Conservation (phyloP, 1,140 invertebrate species). For the Drosophila rufa region DNA sequence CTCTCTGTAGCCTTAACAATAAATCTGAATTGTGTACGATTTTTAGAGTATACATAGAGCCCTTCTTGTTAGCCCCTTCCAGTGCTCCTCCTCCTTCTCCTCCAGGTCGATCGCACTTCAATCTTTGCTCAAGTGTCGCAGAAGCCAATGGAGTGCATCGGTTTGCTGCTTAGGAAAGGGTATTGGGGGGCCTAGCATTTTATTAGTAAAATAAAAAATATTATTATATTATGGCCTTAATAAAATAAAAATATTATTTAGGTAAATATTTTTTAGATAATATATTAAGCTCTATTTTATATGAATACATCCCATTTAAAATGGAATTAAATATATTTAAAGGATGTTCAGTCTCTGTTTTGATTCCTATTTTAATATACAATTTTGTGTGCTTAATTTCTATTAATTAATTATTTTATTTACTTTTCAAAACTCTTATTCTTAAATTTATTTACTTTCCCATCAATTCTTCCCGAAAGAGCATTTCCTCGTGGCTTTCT, state of each 20-base stretch:
- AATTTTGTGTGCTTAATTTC: neutral
- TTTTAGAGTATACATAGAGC: slow-evolving; percentile 27
- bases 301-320: no score
- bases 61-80: slow-evolving; percentile 17
- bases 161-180: slow-evolving; percentile 17
- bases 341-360: no score
- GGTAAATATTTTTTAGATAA: neutral
- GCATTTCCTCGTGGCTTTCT: slow-evolving; percentile 1
- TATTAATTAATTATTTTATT: neutral
- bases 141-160: slow-evolving; percentile 39
- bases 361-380: neutral
- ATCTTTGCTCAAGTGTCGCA: slow-evolving; percentile 48
- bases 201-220: neutral
- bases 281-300: neutral
- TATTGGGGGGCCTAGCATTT: neutral
- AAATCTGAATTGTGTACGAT: slow-evolving; percentile 73
- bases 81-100: neutral
- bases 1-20: slow-evolving; percentile 60
- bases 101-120: slow-evolving; percentile 37
- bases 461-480: neutral
- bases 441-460: neutral
- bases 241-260: neutral
- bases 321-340: neutral
- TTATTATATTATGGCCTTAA: neutral
- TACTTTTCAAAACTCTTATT: neutral